phyloP scores from a whole-genome alignment of 2,797 vertebrate species.

The Rallus crepitans region DNA sequence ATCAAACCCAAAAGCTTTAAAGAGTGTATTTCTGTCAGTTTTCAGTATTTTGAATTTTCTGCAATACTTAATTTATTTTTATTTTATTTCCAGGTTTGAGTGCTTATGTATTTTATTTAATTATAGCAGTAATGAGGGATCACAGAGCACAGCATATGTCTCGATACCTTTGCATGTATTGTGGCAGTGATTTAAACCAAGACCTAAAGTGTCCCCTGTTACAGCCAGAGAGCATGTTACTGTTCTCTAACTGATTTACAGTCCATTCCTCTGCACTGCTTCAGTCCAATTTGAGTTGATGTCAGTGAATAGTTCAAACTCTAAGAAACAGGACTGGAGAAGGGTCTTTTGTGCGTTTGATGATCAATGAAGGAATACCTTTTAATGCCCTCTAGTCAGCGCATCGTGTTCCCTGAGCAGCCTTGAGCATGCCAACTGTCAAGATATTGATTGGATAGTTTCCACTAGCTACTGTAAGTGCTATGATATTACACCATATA shows the following conservation, averaged over 20 bases:
- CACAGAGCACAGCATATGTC: not conserved
- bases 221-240: fast-evolving
- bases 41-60: not conserved
- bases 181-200: not conserved
- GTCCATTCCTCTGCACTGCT: not conserved
- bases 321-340: not conserved
- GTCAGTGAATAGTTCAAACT: not conserved
- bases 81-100: not conserved
- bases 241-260: not conserved
- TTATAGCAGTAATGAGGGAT: not conserved
- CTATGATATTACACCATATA: constrained; percentile 23
- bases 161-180: not conserved
- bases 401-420: constrained; percentile 43
- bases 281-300: not conserved
- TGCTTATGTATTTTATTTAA: not conserved
- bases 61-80: not conserved
- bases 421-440: constrained; percentile 48
- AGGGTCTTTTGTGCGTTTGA: not conserved
- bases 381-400: constrained; percentile 19
- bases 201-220: not conserved
- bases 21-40: not conserved
- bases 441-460: constrained; percentile 56
- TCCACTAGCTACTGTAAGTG: constrained; percentile 55
- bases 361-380: constrained; percentile 11
- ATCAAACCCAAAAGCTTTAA: not conserved